These are phyloP conservation scores for Nasonia vitripennis DNA, from an alignment of 1,140 invertebrate genomes.

Conservation along the genomic window DNA sequence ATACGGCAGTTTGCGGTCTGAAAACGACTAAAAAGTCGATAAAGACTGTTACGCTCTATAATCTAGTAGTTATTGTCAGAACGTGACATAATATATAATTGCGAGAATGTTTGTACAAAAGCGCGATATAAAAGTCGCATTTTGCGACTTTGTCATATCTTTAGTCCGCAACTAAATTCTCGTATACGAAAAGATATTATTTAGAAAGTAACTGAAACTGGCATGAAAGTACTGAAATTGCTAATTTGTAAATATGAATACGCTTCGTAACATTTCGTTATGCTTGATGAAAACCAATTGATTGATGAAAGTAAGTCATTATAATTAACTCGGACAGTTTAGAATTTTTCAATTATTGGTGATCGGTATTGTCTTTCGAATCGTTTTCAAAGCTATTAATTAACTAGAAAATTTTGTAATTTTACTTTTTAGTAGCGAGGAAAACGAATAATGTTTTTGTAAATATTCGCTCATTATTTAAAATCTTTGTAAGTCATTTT, in stretches of 20 bases:
- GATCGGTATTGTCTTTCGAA: constrained; percentile 25
- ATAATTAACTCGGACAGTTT: background rate
- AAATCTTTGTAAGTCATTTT: constrained; percentile 38
- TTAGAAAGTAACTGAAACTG: background rate
- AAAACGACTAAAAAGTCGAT: constrained; percentile 31
- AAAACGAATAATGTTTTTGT: constrained; percentile 34
- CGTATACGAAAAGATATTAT: constrained; percentile 1
- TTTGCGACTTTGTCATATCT: constrained; percentile 1
- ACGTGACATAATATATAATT: constrained; percentile 38
- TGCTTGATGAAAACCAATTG: background rate
- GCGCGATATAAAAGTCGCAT: background rate
- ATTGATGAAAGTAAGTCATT: background rate
- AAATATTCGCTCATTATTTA: constrained; percentile 46
- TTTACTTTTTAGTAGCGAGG: background rate
- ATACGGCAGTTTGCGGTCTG: background rate
- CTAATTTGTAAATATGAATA: constrained; percentile 25
- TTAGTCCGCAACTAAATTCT: constrained; percentile 17
- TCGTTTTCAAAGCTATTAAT: constrained; percentile 21
- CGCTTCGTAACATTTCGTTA: background rate
- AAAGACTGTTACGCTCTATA: constrained; percentile 32
- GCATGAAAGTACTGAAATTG: constrained; percentile 26
- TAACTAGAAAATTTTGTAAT: constrained; percentile 38
- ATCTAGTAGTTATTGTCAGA: constrained; percentile 35
- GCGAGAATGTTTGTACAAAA: constrained; percentile 45
- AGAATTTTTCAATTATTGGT: constrained; percentile 3